Evolutionary conservation across 2,888 invertebrate species (phyloP).

Genomic region (Litoditis marina): DNA sequence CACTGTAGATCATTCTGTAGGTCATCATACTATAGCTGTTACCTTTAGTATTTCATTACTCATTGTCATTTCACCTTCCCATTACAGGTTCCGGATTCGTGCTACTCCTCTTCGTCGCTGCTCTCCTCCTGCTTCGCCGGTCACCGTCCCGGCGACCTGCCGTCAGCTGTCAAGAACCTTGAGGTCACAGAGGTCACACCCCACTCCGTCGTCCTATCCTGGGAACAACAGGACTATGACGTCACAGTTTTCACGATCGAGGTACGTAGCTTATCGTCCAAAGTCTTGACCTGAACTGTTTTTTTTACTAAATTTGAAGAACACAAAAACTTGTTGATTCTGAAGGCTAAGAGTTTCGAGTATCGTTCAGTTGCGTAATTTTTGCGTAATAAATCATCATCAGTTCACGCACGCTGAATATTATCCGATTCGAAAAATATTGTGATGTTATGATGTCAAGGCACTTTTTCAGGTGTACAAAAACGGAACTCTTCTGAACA

Average conservation of each 20-base stretch:
- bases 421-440: no score
- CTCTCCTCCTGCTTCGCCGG: conserved; percentile 29
- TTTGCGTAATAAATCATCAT: no score
- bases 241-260: conserved; percentile 24
- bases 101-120: conserved; percentile 21
- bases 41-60: no score
- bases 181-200: conserved; percentile 27
- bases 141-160: conserved; percentile 1
- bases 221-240: conserved; percentile 33
- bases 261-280: background rate
- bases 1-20: no score
- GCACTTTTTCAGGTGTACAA: conserved; percentile 23
- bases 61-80: background rate
- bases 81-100: conserved; percentile 19
- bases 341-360: no score
- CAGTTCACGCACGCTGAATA: no score
- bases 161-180: conserved; percentile 24
- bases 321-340: no score
- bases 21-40: no score
- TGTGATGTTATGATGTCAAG: background rate
- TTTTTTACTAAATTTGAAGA: no score
- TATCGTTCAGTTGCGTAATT: no score
- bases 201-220: conserved; percentile 29
- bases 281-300: no score
- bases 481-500: conserved; percentile 16